Base-by-base conservation (phyloP, 2,113 vertebrate species). In the Machaerirhynchus nigripectus region DNA sequence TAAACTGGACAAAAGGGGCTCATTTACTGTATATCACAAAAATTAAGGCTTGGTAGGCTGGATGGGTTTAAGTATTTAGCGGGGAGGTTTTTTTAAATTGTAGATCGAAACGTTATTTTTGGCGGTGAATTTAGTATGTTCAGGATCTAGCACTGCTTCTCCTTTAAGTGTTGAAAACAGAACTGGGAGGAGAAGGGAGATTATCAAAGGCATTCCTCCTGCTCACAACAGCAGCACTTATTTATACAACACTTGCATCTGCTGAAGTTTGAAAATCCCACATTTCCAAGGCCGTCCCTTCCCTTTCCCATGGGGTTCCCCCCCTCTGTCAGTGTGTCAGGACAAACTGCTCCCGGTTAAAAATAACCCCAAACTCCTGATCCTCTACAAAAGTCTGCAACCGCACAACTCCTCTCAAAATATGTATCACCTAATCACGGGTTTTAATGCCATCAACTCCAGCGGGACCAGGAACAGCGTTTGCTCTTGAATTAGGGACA, bases 351-450 rank as follows among this genome's bases (percentile, higher is more conserved):
- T 67, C 27, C 20, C 1, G 20, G 27, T 64, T 89, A 46, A 87
- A 94, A 93, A 94, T 81, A 96, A 60, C 47, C 61, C 28, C 23
- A 9, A 22, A 44, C 22, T 59, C 56, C 86, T 1, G 3, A 26
- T 60, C 39, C 35, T n/a, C 18, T n/a, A 15, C n/a, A 9, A 10
- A n/a, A 78, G 4, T 2, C 35, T 11, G 18, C 19, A 13, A 8
- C 70, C 90, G 78, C 88, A 35, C 79, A 65, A 12, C 44, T 39
- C 31, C 37, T 46, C 28, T 46, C 31, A 13, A 59, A n/a, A 28
- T 0, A 1, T 10, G 2, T 13, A 16, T 44, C 6, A 1, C 78
- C 21, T 44, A 0, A 46, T 40, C 70, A 5, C 61, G 64, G 10
- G 30, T 83, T 75, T 52, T 63, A 49, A 55, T 71, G 80, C 44